phyloP scores from a whole-genome alignment of 1,140 invertebrate genomes.

The Tetragonula clypearis region DNA sequence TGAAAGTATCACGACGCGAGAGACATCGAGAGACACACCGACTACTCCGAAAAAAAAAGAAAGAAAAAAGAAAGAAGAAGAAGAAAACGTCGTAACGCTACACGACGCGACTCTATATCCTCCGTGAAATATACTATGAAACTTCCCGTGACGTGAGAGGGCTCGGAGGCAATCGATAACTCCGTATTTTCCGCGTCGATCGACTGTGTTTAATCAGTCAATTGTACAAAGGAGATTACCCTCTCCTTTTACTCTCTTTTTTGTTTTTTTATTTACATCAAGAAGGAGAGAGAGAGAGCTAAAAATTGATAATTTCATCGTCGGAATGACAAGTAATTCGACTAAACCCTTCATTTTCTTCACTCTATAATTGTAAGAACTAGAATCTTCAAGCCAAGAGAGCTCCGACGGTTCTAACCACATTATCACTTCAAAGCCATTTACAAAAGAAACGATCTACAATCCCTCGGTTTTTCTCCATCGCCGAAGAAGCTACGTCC shows the following conservation, averaged over 20 bases:
- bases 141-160: not conserved
- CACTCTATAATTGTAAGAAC: not conserved
- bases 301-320: not conserved
- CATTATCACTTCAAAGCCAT: not conserved
- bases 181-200: too few relatives aligned
- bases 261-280: not conserved
- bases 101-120: not conserved
- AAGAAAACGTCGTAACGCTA: not conserved
- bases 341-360: not conserved
- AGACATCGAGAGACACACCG: not conserved
- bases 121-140: not conserved
- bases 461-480: not conserved
- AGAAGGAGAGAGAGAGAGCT: not conserved
- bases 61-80: too few relatives aligned
- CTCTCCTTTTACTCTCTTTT: not conserved
- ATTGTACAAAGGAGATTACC: too few relatives aligned
- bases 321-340: not conserved
- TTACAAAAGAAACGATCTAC: not conserved
- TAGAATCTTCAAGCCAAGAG: too few relatives aligned
- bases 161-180: too few relatives aligned
- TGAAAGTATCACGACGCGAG: constrained; percentile 28
- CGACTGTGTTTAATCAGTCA: too few relatives aligned
- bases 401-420: not conserved
- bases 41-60: too few relatives aligned
- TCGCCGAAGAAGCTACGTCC: not conserved